phyloP scores from a whole-genome alignment of 2,888 invertebrate species.

The Acrobeloides nanus region DNA sequence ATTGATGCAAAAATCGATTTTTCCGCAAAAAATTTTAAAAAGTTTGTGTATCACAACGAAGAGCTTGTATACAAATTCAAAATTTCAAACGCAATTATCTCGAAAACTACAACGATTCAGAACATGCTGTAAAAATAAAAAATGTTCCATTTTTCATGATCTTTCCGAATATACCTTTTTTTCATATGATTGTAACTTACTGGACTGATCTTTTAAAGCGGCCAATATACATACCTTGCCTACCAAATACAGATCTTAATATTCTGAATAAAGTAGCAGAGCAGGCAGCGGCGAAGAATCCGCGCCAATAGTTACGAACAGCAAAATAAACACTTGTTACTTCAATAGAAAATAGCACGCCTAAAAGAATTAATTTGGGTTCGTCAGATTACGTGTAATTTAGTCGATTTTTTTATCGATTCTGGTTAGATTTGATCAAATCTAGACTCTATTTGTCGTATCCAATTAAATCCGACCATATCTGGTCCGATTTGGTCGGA shows the following conservation, averaged over 20 bases:
- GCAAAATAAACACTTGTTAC: conserved; percentile 98
- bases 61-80: conserved; percentile 7
- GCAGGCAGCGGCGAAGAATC: conserved; percentile 93
- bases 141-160: not conserved
- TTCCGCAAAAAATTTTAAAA: no score
- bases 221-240: conserved; percentile 10
- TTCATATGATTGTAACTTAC: not conserved
- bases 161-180: not conserved
- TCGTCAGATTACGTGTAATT: no score
- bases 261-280: conserved; percentile 89
- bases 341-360: conserved; percentile 95
- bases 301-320: conserved; percentile 61
- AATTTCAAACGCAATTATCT: no score
- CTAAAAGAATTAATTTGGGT: conserved; percentile 56
- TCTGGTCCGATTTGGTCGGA: no score
- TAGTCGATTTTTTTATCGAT: no score
- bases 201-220: not conserved
- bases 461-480: no score
- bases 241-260: conserved; percentile 63
- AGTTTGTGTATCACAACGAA: no score
- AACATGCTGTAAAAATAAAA: not conserved
- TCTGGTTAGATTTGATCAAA: no score
- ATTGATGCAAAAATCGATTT: no score
- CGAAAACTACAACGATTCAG: conserved; percentile 1
- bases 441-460: no score